phyloP scores from a whole-genome alignment of 2,113 vertebrate genomes.

The Ancistrus triradiatus region DNA sequence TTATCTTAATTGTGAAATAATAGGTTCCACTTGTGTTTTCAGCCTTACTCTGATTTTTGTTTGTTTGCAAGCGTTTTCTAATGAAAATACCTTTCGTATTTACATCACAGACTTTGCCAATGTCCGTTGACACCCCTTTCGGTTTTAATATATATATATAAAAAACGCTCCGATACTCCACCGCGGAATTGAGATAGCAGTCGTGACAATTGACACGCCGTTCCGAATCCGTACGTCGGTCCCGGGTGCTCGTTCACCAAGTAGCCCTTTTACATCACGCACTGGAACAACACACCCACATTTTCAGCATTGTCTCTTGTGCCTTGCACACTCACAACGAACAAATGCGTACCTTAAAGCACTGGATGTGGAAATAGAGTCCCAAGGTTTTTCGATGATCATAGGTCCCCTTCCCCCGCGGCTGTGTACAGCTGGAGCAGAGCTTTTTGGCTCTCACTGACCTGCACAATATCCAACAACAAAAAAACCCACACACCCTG shows the following conservation, averaged over 20 bases:
- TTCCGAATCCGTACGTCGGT: constrained; percentile 93
- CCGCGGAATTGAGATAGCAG: constrained; percentile 87
- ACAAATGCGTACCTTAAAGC: constrained; percentile 83
- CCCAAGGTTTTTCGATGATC: constrained; percentile 92
- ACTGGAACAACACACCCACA: constrained; percentile 63
- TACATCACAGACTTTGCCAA: too few species aligned
- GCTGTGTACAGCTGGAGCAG: constrained; percentile 85
- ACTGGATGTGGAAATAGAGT: constrained; percentile 94
- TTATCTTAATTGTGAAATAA: too few species aligned
- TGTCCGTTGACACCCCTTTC: too few species aligned
- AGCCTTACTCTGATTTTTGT: too few species aligned
- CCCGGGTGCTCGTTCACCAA: constrained; percentile 85
- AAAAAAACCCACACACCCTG: background rate
- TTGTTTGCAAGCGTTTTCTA: too few species aligned
- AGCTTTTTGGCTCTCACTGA: constrained; percentile 92
- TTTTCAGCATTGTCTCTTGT: background rate
- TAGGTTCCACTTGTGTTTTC: too few species aligned
- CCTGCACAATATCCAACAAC: constrained; percentile 66
- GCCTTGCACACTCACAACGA: background rate
- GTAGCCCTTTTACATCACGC: constrained; percentile 87
- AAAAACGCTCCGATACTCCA: too few species aligned
- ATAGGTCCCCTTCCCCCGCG: constrained; percentile 92
- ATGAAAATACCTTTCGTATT: too few species aligned
- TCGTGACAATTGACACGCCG: constrained; percentile 88
- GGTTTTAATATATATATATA: too few species aligned